A percentile compares a stretch with the other conserved stretches of the same genome.
phyloP scores from a whole-genome alignment of 1,140 invertebrate species.

The Drosophila willistoni region DNA sequence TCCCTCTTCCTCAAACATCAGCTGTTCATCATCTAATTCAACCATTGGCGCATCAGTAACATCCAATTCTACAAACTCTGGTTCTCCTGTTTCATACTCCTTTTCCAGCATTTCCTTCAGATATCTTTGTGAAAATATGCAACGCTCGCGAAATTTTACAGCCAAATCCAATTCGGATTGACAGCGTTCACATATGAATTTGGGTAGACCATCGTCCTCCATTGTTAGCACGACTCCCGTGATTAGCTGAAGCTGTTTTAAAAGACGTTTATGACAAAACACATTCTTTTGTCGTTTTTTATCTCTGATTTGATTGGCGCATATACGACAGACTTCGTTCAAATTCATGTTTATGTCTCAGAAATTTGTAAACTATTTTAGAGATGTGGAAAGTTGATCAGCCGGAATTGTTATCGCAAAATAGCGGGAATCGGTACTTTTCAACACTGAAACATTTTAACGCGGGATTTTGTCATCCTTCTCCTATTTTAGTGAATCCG shows the following conservation, averaged over 20 bases:
- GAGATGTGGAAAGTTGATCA: too few relatives aligned
- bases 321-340: conserved; percentile 53
- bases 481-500: too few relatives aligned
- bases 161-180: conserved; percentile 61
- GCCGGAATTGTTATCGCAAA: too few relatives aligned
- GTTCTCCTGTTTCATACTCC: background rate
- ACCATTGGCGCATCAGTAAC: conserved; percentile 51
- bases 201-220: conserved; percentile 28
- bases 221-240: conserved; percentile 58
- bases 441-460: background rate
- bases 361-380: too few relatives aligned
- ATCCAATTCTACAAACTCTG: background rate
- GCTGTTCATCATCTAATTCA: conserved; percentile 46
- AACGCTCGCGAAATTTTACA: conserved; percentile 66
- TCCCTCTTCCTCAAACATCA: background rate
- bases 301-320: conserved; percentile 62
- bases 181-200: conserved; percentile 56
- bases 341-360: conserved; percentile 46
- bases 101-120: conserved; percentile 49
- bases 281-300: conserved; percentile 44
- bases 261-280: conserved; percentile 51
- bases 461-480: background rate
- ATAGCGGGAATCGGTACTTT: background rate
- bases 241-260: conserved; percentile 47
- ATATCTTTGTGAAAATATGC: conserved; percentile 66